Conservation (phyloP, 2,888 invertebrate species). For the Rhaphigaster nebulosa region DNA sequence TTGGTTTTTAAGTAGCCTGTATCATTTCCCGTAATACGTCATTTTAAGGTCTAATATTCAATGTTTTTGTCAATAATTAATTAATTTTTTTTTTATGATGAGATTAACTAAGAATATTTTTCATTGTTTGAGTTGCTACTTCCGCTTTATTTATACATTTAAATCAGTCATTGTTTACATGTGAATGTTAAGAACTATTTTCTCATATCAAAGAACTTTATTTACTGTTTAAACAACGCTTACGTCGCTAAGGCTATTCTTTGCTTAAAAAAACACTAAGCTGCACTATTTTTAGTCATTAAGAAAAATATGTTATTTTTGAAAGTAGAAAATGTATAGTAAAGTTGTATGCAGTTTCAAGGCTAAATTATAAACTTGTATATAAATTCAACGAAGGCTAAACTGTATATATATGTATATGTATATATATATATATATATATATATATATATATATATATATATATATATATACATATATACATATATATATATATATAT, state of each 20-base stretch:
- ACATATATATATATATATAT: too few relatives aligned
- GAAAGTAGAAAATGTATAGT: too few relatives aligned
- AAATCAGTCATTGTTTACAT: background rate
- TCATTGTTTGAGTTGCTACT: background rate
- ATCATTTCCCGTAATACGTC: background rate
- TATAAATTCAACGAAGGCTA: too few relatives aligned
- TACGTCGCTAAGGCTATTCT: background rate
- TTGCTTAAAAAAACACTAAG: background rate
- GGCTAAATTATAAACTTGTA: too few relatives aligned
- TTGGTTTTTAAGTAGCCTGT: too few relatives aligned
- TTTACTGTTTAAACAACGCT: background rate
- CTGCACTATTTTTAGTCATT: too few relatives aligned
- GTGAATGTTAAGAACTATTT: background rate
- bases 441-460: too few relatives aligned
- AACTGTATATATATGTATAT: too few relatives aligned
- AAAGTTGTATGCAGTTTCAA: too few relatives aligned
- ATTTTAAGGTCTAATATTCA: background rate
- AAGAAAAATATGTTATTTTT: too few relatives aligned
- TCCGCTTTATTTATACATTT: background rate
- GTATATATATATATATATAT: too few relatives aligned
- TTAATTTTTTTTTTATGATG: background rate
- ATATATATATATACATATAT: too few relatives aligned
- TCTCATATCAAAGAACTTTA: background rate
- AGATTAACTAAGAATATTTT: background rate
- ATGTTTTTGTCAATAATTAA: background rate